phyloP scores from a whole-genome alignment of 2,797 vertebrate species.

The Carapus acus region DNA sequence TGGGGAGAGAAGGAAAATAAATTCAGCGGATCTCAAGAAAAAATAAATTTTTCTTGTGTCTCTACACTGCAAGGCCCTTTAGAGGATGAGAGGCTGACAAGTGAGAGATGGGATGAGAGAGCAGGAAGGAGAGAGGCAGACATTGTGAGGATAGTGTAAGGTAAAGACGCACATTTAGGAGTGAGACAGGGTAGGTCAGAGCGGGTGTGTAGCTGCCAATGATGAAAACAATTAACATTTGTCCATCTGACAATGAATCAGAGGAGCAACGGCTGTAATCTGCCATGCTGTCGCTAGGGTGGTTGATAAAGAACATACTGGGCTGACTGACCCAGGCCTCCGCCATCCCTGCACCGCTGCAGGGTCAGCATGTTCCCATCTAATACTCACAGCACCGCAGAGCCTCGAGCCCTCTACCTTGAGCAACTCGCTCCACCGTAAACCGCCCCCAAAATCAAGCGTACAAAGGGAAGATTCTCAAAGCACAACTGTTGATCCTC shows the following conservation, averaged over 20 bases:
- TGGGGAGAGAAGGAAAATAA: conserved; percentile 43
- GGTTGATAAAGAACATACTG: conserved; percentile 79
- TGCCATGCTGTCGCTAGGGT: conserved; percentile 69
- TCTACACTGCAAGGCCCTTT: conserved; percentile 34
- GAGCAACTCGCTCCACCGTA: conserved; percentile 33
- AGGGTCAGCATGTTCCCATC: conserved; percentile 82
- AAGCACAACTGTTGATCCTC: no score
- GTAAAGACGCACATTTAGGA: conserved; percentile 70
- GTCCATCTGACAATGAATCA: conserved; percentile 88
- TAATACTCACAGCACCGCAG: conserved; percentile 54
- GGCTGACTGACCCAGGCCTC: conserved; percentile 70
- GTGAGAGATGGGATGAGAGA: conserved; percentile 51
- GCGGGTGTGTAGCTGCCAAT: conserved; percentile 66
- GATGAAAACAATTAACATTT: conserved; percentile 94
- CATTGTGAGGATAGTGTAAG: conserved; percentile 67
- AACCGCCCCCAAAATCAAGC: conserved; percentile 28
- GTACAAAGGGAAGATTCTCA: neutral
- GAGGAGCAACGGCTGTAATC: conserved; percentile 85
- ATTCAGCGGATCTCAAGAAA: conserved; percentile 20
- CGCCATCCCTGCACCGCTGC: conserved; percentile 55
- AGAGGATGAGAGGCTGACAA: conserved; percentile 47
- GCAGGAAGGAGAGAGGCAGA: conserved; percentile 49
- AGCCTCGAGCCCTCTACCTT: conserved; percentile 44
- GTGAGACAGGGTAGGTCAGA: conserved; percentile 68
- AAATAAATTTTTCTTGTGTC: conserved; percentile 43